A percentile compares a stretch with the other conserved stretches of the same genome.
phyloP scores from a whole-genome alignment of 1,140 invertebrate species.

The Drosophila parvula region DNA sequence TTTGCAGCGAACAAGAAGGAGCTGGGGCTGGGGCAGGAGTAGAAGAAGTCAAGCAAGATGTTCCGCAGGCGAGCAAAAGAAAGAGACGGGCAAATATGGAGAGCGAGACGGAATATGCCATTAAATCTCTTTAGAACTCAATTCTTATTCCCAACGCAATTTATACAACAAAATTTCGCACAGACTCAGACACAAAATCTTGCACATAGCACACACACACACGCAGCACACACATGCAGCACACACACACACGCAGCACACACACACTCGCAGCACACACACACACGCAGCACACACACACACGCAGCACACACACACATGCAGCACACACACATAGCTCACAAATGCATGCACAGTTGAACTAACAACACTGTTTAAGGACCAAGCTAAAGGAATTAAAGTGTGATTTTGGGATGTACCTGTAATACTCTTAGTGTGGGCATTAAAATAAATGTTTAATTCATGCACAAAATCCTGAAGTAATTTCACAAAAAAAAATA shows the following conservation, averaged over 20 bases:
- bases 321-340: conserved; percentile 3
- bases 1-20: conserved; percentile 23
- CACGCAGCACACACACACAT: conserved; percentile 15
- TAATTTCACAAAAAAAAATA: background rate
- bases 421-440: conserved; percentile 12
- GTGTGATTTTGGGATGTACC: conserved; percentile 4
- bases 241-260: conserved; percentile 22
- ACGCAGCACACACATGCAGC: conserved; percentile 1
- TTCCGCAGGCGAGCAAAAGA: conserved; percentile 4
- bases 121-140: conserved; percentile 83
- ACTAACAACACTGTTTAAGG: conserved; percentile 12
- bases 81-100: conserved; percentile 8
- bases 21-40: background rate
- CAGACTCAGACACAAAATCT: conserved; percentile 41
- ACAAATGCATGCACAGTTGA: conserved; percentile 11
- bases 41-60: conserved; percentile 46
- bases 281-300: conserved; percentile 11
- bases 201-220: conserved; percentile 22
- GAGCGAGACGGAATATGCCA: conserved; percentile 62
- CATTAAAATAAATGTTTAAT: too few species aligned
- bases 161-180: conserved; percentile 79
- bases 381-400: conserved; percentile 3
- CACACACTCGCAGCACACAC: conserved; percentile 16
- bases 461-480: background rate
- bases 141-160: conserved; percentile 83